phyloP scores from a whole-genome alignment of 1,140 invertebrate genomes.

The Eurosta solidaginis region DNA sequence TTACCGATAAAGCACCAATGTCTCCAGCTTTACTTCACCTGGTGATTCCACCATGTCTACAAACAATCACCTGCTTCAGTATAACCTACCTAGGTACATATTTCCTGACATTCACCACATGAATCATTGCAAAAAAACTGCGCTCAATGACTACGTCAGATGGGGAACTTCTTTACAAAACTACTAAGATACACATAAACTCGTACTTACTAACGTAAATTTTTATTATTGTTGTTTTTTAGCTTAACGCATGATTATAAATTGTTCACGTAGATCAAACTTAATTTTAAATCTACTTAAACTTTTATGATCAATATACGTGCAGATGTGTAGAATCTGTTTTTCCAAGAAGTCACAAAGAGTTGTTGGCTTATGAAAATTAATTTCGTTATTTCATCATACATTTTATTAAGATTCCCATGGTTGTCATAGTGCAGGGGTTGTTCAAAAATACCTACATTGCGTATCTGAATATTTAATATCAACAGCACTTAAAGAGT shows the following conservation, averaged over 20 bases:
- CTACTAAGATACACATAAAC: not conserved
- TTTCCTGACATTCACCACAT: too few relatives aligned
- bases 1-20: too few relatives aligned
- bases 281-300: slow-evolving; percentile 9
- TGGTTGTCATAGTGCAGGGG: not conserved
- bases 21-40: too few relatives aligned
- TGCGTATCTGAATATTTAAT: too few relatives aligned
- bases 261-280: slow-evolving; percentile 8
- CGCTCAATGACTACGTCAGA: not conserved
- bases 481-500: too few relatives aligned
- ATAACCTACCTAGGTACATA: not conserved
- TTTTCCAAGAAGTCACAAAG: slow-evolving; percentile 17
- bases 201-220: not conserved
- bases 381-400: slow-evolving; percentile 8
- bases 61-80: too few relatives aligned
- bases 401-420: slow-evolving; percentile 4
- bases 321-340: not conserved
- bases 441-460: not conserved
- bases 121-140: not conserved
- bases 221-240: not conserved
- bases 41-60: too few relatives aligned
- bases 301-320: not conserved
- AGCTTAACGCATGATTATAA: not conserved
- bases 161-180: not conserved
- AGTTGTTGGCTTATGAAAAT: slow-evolving; percentile 19